A percentile compares a stretch with the other conserved stretches of the same genome.
phyloP scores from a whole-genome alignment of 1,140 invertebrate genomes.

The Andricus grossulariae region DNA sequence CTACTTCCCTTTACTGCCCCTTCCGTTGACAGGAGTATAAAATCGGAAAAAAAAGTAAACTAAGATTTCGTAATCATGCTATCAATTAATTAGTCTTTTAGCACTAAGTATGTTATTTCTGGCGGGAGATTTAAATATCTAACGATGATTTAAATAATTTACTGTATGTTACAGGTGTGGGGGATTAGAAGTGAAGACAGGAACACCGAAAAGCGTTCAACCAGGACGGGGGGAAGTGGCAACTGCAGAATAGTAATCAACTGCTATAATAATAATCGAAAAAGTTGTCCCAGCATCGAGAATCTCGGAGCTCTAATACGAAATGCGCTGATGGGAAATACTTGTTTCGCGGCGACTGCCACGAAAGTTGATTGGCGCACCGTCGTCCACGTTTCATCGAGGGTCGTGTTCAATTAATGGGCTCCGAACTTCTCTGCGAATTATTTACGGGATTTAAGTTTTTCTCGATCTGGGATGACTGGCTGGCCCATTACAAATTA shows the following conservation, averaged over 20 bases:
- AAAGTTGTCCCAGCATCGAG: constrained; percentile 46
- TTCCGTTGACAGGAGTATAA: too few relatives aligned
- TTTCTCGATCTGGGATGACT: constrained; percentile 34
- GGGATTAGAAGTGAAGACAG: too few relatives aligned
- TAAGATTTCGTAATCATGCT: too few relatives aligned
- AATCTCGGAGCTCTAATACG: constrained; percentile 51
- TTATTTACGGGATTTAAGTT: constrained; percentile 52
- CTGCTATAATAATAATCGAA: constrained; percentile 53
- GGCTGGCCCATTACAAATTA: too few relatives aligned
- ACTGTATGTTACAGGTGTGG: too few relatives aligned
- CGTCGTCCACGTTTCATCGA: constrained; percentile 55
- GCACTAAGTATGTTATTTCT: too few relatives aligned
- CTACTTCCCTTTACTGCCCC: too few relatives aligned
- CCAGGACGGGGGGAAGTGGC: not conserved
- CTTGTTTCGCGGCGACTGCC: constrained; percentile 69
- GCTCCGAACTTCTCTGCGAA: constrained; percentile 55
- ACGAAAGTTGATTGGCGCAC: constrained; percentile 66
- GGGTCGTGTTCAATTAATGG: constrained; percentile 61
- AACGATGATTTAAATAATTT: too few relatives aligned
- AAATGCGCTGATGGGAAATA: constrained; percentile 69
- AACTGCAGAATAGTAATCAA: constrained; percentile 55
- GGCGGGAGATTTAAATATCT: too few relatives aligned
- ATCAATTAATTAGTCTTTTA: too few relatives aligned
- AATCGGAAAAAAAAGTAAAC: too few relatives aligned
- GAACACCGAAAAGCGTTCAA: not conserved